Evolutionary conservation across 2,888 invertebrate species (phyloP), one percentile per base, ranked within the genome.

Genomic region (Ochlodes sylvanus): DNA sequence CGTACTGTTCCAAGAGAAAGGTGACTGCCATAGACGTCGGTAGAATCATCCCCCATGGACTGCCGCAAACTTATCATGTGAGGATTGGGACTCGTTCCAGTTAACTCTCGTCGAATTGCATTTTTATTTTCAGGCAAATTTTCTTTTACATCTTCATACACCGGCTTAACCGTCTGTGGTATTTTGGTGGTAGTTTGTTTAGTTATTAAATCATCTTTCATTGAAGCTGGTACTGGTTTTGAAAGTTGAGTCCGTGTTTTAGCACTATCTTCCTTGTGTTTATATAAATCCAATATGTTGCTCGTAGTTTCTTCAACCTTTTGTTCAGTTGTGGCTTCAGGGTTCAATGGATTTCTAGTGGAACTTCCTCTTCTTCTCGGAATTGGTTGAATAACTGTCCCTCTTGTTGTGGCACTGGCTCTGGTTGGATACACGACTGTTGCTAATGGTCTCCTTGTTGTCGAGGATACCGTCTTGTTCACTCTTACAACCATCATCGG

Each of bases 21-120:
- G 27, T 95, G 95, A 42, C 95, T 94, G 41, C 95, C 96, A 73
- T 96, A 96, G 0, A 96, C 95, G 76, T 96, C 96, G 1, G 95
- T 94, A 4, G 95, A 94, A 78, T 96, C 96, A 73, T 95, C 95
- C 12, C 94, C 95, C 19, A 93, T 87, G 0, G 94, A 94, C 78
- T 96, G 95, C 73, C 94, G 94, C 10, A 95, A 79, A 47, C 84
- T 94, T 19, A 94, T 80, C 86, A 95, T 91, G 71, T 94, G 95
- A 63, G 95, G 94, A 70, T 94, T 92, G 0, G 89, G 82, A 56
- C 93, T 88, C n/a, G 94, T 95, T 63, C 94, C 94, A 60, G 94
- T 87, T 41, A 96, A 83, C 76, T 96, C 95, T 50, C 96, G 89
- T 66, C 96, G 90, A 27, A 96, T 84, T 0, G 94, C 91, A 76